Evolutionary conservation across 1,140 invertebrate species (phyloP).

Genomic region (Bombus cullumanus): DNA sequence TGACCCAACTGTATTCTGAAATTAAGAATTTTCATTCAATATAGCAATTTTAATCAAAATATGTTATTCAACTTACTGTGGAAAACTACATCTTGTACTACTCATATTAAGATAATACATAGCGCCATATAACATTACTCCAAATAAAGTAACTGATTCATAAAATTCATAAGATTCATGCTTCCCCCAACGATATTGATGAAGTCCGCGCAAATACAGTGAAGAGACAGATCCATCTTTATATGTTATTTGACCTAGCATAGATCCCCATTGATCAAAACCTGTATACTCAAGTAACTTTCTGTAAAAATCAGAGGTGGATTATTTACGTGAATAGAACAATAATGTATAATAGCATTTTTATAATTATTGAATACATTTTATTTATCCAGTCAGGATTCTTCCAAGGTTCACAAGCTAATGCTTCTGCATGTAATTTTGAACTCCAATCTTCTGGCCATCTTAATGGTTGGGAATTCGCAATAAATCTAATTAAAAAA

Average conservation of each 20-base stretch:
- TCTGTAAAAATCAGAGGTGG: slow-evolving; percentile 50
- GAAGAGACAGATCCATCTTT: slow-evolving; percentile 69
- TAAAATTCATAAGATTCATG: slow-evolving; percentile 65
- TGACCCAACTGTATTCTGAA: slow-evolving; percentile 67
- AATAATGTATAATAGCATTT: background rate
- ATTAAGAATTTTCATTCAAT: slow-evolving; percentile 9
- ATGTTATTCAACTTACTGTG: slow-evolving; percentile 75
- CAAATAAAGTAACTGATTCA: slow-evolving; percentile 73
- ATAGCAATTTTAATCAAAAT: slow-evolving; percentile 4
- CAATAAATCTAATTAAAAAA: slow-evolving; percentile 83
- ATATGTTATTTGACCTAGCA: slow-evolving; percentile 78
- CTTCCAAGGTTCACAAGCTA: slow-evolving; percentile 84
- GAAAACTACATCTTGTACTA: slow-evolving; percentile 78
- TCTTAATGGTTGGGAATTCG: slow-evolving; percentile 80
- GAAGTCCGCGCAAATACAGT: slow-evolving; percentile 82
- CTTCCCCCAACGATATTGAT: slow-evolving; percentile 81
- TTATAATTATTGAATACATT: slow-evolving; percentile 58
- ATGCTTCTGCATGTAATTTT: slow-evolving; percentile 81
- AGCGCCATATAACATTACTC: slow-evolving; percentile 78
- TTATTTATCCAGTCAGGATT: slow-evolving; percentile 76
- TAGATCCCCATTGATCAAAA: slow-evolving; percentile 83
- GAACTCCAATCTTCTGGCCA: slow-evolving; percentile 82
- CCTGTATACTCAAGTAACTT: slow-evolving; percentile 70
- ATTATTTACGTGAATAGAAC: background rate
- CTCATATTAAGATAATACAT: slow-evolving; percentile 77